phyloP scores from a whole-genome alignment of 2,888 invertebrate species.

The Sminthurides aquaticus region DNA sequence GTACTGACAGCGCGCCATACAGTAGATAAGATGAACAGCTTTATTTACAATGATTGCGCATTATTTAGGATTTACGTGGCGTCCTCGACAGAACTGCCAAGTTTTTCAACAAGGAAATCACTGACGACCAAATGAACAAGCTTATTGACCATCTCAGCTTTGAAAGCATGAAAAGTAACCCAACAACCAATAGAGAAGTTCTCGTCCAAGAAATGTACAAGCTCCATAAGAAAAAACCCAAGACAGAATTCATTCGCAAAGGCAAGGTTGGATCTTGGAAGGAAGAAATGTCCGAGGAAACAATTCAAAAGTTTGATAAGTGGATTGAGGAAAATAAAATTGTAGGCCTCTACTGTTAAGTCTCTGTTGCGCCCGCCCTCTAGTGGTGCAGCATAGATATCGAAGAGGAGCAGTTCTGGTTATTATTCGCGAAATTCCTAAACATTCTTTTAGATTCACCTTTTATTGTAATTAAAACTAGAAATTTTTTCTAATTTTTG shows the following conservation, averaged over 20 bases:
- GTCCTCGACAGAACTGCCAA: constrained; percentile 62
- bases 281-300: constrained; percentile 65
- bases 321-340: constrained; percentile 51
- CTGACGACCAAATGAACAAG: constrained; percentile 58
- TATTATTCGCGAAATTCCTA: no score
- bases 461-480: no score
- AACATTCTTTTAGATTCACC: no score
- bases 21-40: background rate
- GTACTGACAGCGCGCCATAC: no score
- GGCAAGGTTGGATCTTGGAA: constrained; percentile 72
- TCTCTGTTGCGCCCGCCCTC: no score
- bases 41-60: background rate
- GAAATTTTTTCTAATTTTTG: no score
- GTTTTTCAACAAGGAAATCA: constrained; percentile 62
- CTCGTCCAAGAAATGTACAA: constrained; percentile 43
- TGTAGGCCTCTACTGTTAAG: constrained; percentile 31
- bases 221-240: constrained; percentile 45
- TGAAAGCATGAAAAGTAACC: constrained; percentile 71
- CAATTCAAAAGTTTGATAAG: constrained; percentile 63
- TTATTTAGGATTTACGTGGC: constrained; percentile 56
- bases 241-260: constrained; percentile 59
- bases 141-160: constrained; percentile 70
- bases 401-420: no score
- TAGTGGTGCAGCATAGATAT: no score
- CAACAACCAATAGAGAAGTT: constrained; percentile 65